phyloP scores from a whole-genome alignment of 1,140 invertebrate genomes.

The Neodiprion virginianus region DNA sequence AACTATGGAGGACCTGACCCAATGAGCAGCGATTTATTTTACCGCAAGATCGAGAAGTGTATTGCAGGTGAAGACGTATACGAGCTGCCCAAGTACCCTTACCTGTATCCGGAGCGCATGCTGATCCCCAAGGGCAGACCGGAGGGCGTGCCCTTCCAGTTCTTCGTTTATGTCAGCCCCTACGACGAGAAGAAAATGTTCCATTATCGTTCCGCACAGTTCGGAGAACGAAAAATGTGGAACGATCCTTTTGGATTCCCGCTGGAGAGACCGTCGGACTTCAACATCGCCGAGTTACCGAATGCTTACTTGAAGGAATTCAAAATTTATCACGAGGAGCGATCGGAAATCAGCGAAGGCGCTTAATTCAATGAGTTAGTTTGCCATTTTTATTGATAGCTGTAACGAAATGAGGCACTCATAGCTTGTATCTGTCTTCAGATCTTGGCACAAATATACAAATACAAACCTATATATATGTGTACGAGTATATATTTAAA shows the following conservation, averaged over 20 bases:
- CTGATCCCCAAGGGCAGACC: slow-evolving; percentile 55
- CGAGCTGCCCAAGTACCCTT: slow-evolving; percentile 43
- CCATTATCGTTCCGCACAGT: slow-evolving; percentile 41
- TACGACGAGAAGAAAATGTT: slow-evolving; percentile 42
- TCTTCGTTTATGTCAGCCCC: slow-evolving; percentile 58
- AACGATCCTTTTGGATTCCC: slow-evolving; percentile 71
- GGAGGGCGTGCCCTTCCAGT: slow-evolving; percentile 56
- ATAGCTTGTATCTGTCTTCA: too few relatives aligned
- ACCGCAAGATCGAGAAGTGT: slow-evolving; percentile 54
- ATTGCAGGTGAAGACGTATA: slow-evolving; percentile 52
- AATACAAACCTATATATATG: too few relatives aligned
- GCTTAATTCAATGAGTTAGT: too few relatives aligned
- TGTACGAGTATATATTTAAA: too few relatives aligned
- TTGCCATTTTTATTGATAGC: too few relatives aligned
- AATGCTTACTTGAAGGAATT: slow-evolving; percentile 58
- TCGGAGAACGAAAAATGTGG: slow-evolving; percentile 55
- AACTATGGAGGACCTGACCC: slow-evolving; percentile 55
- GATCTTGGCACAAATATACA: too few relatives aligned
- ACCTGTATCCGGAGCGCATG: slow-evolving; percentile 55
- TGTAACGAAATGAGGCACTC: too few relatives aligned
- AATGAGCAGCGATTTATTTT: slow-evolving; percentile 64
- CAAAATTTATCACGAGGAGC: slow-evolving; percentile 44
- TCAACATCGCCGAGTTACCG: slow-evolving; percentile 49
- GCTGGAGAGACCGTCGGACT: slow-evolving; percentile 64
- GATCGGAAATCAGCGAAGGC: not conserved